phyloP scores from a whole-genome alignment of 2,888 invertebrate genomes.

The Drosophila pseudotakahashii region DNA sequence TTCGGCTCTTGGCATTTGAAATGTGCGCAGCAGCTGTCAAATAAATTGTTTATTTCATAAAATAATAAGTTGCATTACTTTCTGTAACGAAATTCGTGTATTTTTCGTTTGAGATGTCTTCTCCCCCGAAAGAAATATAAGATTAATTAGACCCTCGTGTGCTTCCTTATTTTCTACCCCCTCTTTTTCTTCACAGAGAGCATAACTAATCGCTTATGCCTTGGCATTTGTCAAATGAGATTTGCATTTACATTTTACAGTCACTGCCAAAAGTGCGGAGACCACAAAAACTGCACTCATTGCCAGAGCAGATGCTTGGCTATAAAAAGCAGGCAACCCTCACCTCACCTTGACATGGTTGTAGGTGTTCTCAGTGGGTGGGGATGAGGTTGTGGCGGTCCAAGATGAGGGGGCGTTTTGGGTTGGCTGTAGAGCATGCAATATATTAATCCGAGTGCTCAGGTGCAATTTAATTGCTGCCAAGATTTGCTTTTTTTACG shows the following conservation, averaged over 20 bases:
- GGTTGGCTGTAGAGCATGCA: conserved; percentile 26
- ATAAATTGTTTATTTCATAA: conserved; percentile 21
- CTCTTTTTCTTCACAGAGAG: not conserved
- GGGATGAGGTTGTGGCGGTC: not conserved
- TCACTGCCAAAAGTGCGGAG: conserved; percentile 30
- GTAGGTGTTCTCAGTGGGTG: conserved; percentile 27
- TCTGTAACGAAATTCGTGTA: conserved; percentile 4
- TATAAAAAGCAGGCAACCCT: conserved; percentile 74
- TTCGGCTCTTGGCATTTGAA: conserved; percentile 22
- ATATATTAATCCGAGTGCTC: conserved; percentile 66
- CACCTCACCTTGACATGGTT: conserved; percentile 77
- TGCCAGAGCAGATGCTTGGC: conserved; percentile 49
- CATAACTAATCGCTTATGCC: conserved; percentile 42
- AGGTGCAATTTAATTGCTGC: conserved; percentile 80
- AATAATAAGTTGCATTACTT: conserved; percentile 17
- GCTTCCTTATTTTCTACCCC: not conserved
- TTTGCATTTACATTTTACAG: conserved; percentile 36
- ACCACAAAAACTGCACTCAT: conserved; percentile 37
- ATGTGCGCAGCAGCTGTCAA: conserved; percentile 43
- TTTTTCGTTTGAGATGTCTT: conserved; percentile 5
- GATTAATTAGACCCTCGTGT: conserved; percentile 32
- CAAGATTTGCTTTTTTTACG: conserved; percentile 66
- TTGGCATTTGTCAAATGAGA: conserved; percentile 31
- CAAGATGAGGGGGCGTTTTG: conserved; percentile 8
- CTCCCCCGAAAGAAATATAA: conserved; percentile 6